phyloP scores from a whole-genome alignment of 2,888 invertebrate genomes.

The Syrphus vitripennis region DNA sequence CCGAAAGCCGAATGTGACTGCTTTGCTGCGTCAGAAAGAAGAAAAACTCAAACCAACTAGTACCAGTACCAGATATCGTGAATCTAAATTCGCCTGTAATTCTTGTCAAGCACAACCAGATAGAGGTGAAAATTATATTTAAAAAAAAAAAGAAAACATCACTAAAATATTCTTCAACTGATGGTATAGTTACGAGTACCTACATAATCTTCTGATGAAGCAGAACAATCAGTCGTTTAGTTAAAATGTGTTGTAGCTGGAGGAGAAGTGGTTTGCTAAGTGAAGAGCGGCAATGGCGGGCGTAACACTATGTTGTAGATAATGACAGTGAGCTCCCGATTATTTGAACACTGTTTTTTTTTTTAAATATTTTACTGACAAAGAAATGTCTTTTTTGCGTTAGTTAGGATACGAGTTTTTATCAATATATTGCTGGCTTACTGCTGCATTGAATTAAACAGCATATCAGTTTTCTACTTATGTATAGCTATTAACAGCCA shows the following conservation, averaged over 20 bases:
- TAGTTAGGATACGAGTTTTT: no score
- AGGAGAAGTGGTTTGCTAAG: not conserved
- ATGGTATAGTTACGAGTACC: no score
- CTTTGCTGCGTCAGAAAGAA: constrained; percentile 23
- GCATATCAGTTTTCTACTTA: no score
- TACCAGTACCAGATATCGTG: constrained; percentile 47
- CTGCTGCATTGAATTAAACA: no score
- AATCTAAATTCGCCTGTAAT: constrained; percentile 68
- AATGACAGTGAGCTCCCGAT: not conserved
- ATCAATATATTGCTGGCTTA: no score
- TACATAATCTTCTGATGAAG: constrained; percentile 64
- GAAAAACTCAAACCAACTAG: not conserved
- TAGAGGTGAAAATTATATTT: constrained; percentile 19
- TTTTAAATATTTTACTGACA: no score
- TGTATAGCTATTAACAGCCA: no score
- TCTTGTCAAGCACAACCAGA: constrained; percentile 61
- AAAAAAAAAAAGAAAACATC: not conserved
- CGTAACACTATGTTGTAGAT: not conserved
- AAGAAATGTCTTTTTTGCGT: no score
- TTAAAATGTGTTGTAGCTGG: not conserved
- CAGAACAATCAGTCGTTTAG: constrained; percentile 66
- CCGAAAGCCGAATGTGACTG: constrained; percentile 23
- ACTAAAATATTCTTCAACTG: constrained; percentile 47
- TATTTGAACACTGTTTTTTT: not conserved
- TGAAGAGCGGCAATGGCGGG: not conserved